These are phyloP conservation scores for Plumapathes pennacea DNA, from an alignment of 92 coral and sea anemone species.

Conservation along the genomic window DNA sequence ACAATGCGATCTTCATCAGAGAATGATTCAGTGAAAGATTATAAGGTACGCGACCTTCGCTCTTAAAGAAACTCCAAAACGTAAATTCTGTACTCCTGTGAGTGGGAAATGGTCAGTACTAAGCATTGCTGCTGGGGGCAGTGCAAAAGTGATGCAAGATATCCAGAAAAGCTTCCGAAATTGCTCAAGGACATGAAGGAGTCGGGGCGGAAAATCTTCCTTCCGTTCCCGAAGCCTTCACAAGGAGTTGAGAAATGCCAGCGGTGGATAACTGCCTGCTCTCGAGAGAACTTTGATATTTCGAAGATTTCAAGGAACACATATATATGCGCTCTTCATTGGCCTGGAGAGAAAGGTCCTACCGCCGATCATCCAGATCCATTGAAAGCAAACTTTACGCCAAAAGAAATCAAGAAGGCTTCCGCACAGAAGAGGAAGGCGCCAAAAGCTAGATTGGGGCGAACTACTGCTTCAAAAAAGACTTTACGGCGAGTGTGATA, in stretches of 20 bases:
- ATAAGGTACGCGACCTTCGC: neutral
- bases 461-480: too few relatives aligned
- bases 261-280: slow-evolving; percentile 63
- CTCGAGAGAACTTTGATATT: slow-evolving; percentile 42
- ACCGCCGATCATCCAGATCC: slow-evolving; percentile 51
- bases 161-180: slow-evolving; percentile 43
- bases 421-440: slow-evolving; percentile 33
- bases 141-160: slow-evolving; percentile 47
- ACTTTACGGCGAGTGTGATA: too few relatives aligned
- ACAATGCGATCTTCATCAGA: slow-evolving; percentile 20
- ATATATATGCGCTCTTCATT: slow-evolving; percentile 54
- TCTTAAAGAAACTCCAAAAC: too few relatives aligned
- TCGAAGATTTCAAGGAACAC: slow-evolving; percentile 56
- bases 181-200: slow-evolving; percentile 32
- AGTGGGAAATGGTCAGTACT: slow-evolving; percentile 23
- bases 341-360: slow-evolving; percentile 60
- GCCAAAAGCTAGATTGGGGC: slow-evolving; percentile 39
- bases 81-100: neutral
- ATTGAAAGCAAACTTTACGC: slow-evolving; percentile 55
- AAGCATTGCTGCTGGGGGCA: slow-evolving; percentile 52
- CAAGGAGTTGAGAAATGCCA: slow-evolving; percentile 39
- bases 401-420: slow-evolving; percentile 27
- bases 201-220: slow-evolving; percentile 19
- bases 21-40: slow-evolving; percentile 5
- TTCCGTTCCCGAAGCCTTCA: slow-evolving; percentile 54